phyloP scores from a whole-genome alignment of 2,113 vertebrate species.

The Paracanthobrama guichenoti region DNA sequence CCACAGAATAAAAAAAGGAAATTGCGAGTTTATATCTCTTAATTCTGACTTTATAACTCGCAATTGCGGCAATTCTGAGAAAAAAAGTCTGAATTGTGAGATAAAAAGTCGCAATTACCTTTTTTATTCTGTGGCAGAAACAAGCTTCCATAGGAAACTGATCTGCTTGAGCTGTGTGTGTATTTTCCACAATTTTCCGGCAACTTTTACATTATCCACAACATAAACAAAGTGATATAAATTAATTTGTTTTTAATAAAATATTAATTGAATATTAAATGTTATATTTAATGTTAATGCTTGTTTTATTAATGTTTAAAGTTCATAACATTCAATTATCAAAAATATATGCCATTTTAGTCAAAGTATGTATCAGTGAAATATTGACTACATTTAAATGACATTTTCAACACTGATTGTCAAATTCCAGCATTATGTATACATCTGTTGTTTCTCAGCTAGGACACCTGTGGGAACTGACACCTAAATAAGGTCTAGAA shows the following conservation, averaged over 20 bases:
- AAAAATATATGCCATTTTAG: background rate
- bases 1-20: too few relatives aligned
- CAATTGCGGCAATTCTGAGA: too few relatives aligned
- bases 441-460: background rate
- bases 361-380: background rate
- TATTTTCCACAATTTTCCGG: background rate
- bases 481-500: slow-evolving; percentile 6
- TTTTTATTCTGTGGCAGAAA: too few relatives aligned
- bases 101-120: too few relatives aligned
- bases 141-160: background rate
- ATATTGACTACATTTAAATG: background rate
- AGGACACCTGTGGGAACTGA: slow-evolving; percentile 12
- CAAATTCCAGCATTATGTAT: background rate
- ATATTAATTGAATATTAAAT: background rate
- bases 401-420: background rate
- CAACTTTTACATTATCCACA: too few relatives aligned
- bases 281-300: background rate
- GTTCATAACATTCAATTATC: too few relatives aligned
- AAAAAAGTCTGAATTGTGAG: too few relatives aligned
- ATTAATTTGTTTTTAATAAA: background rate
- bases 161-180: background rate
- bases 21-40: too few relatives aligned
- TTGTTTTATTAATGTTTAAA: background rate
- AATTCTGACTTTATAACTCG: too few relatives aligned
- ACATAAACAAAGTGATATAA: background rate